Base-by-base conservation (phyloP, 2,113 vertebrate genomes). In the Stictonetta naevosa region DNA sequence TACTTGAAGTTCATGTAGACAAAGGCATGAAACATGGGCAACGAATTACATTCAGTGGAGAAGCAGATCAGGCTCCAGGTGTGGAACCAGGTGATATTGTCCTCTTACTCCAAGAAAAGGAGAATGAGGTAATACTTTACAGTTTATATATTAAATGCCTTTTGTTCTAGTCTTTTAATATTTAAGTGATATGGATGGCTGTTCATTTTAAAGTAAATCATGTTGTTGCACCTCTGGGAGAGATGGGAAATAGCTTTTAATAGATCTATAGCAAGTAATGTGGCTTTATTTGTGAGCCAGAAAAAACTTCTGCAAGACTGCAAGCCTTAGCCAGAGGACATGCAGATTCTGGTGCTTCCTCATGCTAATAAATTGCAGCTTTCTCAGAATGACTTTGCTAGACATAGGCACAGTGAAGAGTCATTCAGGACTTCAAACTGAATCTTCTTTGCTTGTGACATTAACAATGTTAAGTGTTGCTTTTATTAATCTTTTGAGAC, bases 21-120 rank as follows among this genome's bases (percentile, higher is more conserved):
- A 99, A 99, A 98, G 99, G 99, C 95, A 99, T 99, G 99, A 99
- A 97, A 94, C 99, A 99, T 59, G 99, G 99, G 31, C 99, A 99
- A 86, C 99, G 99, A 97, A 99, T 99, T 97, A 99, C 99, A 14
- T 99, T 99, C 95, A 98, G 98, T 68, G 99, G 99, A 92, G 99
- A 99, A 97, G 99, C 99, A 55, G 99, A 99, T 98, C 99, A 99
- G 94, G 99, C 99, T 63, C 99, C 99, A 22, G 99, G 99, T 36
- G 98, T 99, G 34, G 99, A 99, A 95, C 99, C 99, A 38, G 99
- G 99, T 11, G 99, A 99, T 93, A 99, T 99, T 73, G 98, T 99
- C 72, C 98, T 99, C 92, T 97, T 99, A 83, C 98, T 99, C 77
- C 99, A 99, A 93, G 99, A 99, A 96, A 99, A 99, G 77, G 99